Percentiles rank a stretch among this genome's conserved stretches.
Evolutionary conservation across 2,797 vertebrate genomes (phyloP).

Genomic region (Nannoperca obscura): DNA sequence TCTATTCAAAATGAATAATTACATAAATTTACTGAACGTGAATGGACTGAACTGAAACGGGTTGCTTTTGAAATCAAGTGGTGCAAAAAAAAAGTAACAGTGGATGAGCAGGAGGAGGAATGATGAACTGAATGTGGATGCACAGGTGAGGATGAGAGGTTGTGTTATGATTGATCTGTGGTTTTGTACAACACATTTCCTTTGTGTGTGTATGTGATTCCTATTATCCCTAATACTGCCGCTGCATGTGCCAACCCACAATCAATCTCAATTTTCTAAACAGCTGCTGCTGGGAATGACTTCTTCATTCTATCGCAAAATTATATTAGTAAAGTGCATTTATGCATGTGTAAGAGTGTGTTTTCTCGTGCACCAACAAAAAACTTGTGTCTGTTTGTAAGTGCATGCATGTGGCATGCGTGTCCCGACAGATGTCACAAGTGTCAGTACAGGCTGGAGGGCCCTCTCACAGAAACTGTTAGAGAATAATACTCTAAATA

Average conservation of each 20-base stretch:
- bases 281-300: conserved; percentile 62
- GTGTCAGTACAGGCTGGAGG: conserved; percentile 19
- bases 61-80: conserved; percentile 10
- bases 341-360: neutral
- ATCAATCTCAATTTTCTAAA: conserved; percentile 65
- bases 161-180: conserved; percentile 33
- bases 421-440: conserved; percentile 33
- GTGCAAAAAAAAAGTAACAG: neutral
- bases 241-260: conserved; percentile 40
- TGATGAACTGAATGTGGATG: conserved; percentile 18
- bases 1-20: neutral
- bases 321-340: conserved; percentile 44
- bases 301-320: conserved; percentile 47
- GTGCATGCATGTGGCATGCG: neutral
- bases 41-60: neutral
- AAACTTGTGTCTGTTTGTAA: conserved; percentile 17
- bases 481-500: conserved; percentile 57
- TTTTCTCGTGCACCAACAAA: neutral
- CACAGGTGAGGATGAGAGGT: conserved; percentile 24
- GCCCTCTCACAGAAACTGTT: conserved; percentile 38
- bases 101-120: neutral
- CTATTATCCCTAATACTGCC: conserved; percentile 52
- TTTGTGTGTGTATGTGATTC: neutral
- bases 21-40: neutral
- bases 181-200: neutral